A percentile compares a stretch with the other conserved stretches of the same genome.
Conservation (phyloP, 2,113 vertebrate species). For the Phylloscopus trochilus region DNA sequence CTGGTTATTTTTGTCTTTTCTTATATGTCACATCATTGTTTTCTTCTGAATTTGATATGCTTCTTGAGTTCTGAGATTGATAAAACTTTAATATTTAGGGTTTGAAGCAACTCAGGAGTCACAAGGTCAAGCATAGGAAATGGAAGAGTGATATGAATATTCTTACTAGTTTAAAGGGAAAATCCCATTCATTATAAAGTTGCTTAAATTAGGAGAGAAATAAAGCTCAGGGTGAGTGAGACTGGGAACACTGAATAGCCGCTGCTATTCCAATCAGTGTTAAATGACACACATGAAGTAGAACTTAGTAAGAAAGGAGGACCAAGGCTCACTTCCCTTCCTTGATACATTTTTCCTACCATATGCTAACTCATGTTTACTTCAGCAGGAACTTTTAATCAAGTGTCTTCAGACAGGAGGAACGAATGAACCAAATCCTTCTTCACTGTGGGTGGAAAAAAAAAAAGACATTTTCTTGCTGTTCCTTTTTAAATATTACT, state of each 20-base stretch:
- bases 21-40: not conserved
- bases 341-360: not conserved
- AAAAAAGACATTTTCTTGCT: not conserved
- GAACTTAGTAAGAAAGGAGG: not conserved
- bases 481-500: not conserved
- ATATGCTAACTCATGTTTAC: rapidly evolving
- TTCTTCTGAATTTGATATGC: not conserved
- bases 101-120: not conserved
- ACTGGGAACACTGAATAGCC: not conserved
- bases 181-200: not conserved
- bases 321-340: not conserved
- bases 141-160: not conserved
- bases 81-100: not conserved
- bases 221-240: not conserved
- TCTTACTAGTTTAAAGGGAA: not conserved
- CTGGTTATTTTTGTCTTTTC: not conserved
- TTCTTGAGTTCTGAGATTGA: not conserved
- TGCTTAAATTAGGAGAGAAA: not conserved
- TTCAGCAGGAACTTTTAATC: not conserved
- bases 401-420: not conserved
- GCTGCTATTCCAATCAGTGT: not conserved
- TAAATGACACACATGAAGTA: not conserved
- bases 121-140: not conserved
- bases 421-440: not conserved
- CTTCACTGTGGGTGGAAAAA: not conserved